Evolutionary conservation across 2,113 vertebrate genomes (phyloP).

Genomic region (Pan troglodytes): NHGRI_mPanTro3-v2.1_pri NC_072398.2:113600001-113600500

Average conservation of each 20-base stretch:
- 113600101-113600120: conserved; percentile 74
- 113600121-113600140: conserved; percentile 68
- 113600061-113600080: background rate
- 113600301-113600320: background rate
- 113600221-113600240: conserved; percentile 3
- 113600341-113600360: conserved; percentile 63
- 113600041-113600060: conserved; percentile 33
- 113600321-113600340: background rate
- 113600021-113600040: background rate
- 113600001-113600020: background rate
- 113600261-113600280: conserved; percentile 8
- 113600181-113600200: background rate
- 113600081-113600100: conserved; percentile 49
- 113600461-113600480: conserved; percentile 70
- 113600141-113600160: background rate
- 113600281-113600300: background rate
- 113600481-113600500: conserved; percentile 76
- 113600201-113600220: conserved; percentile 45
- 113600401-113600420: background rate
- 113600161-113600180: conserved; percentile 54
- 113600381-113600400: conserved; percentile 3
- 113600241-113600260: background rate
- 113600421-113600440: background rate
- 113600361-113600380: conserved; percentile 13
- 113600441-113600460: conserved; percentile 62